Conservation (phyloP, 2,888 invertebrate species). For the Cephonodes hylas region DNA sequence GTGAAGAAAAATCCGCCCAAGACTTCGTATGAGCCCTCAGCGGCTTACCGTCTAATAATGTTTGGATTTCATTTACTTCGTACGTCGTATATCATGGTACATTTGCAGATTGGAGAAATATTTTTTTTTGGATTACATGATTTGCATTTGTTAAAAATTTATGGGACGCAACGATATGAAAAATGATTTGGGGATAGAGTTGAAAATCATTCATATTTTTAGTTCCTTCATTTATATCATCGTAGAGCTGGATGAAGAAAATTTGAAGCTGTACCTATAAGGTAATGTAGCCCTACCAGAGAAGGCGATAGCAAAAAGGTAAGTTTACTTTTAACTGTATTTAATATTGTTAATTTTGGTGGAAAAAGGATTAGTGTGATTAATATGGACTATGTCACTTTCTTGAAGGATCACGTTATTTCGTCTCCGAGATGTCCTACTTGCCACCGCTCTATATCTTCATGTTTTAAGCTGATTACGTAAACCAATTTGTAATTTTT, state of each 20-base stretch:
- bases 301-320: neutral
- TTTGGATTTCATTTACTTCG: constrained; percentile 54
- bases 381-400: neutral
- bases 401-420: neutral
- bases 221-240: neutral
- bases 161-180: neutral
- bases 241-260: neutral
- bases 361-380: too few relatives aligned
- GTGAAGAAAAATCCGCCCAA: constrained; percentile 43
- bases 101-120: constrained; percentile 24
- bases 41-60: constrained; percentile 59
- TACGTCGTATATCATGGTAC: neutral
- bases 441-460: neutral
- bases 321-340: neutral
- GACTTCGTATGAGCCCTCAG: constrained; percentile 45
- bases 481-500: too few relatives aligned
- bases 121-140: constrained; percentile 17
- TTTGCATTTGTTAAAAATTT: neutral
- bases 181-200: neutral
- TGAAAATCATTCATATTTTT: neutral
- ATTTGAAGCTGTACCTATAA: neutral
- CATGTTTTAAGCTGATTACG: neutral
- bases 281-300: neutral
- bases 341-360: neutral
- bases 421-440: neutral